phyloP scores from a whole-genome alignment of 2,113 vertebrate genomes.

The Eleginops maclovinus region DNA sequence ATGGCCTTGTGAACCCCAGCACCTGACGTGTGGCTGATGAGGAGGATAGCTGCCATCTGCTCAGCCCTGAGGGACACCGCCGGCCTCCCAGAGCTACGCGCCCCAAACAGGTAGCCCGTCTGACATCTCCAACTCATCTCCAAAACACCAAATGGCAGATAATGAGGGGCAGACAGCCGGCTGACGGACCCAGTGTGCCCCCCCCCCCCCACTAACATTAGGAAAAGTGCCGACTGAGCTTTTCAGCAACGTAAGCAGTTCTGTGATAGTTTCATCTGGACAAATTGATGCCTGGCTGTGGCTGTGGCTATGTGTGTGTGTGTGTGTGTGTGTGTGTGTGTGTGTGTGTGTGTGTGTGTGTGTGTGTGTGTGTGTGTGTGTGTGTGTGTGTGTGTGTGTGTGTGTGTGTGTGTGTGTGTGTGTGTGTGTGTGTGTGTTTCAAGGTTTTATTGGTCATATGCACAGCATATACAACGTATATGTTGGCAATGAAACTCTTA shows the following conservation, averaged over 20 bases:
- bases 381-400: not conserved
- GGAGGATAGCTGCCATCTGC: slow-evolving; percentile 72
- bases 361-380: too few relatives aligned
- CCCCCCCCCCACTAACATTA: not conserved
- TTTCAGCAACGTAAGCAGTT: slow-evolving; percentile 48
- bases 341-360: slow-evolving; percentile 1
- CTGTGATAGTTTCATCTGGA: slow-evolving; percentile 32
- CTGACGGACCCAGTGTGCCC: not conserved
- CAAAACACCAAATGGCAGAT: slow-evolving; percentile 56
- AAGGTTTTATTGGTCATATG: too few relatives aligned
- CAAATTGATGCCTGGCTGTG: not conserved
- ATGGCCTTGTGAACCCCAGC: slow-evolving; percentile 41
- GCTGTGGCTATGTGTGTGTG: not conserved
- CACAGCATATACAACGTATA: too few relatives aligned
- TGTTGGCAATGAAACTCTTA: too few relatives aligned
- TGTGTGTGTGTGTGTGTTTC: not conserved
- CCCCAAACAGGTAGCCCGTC: slow-evolving; percentile 69
- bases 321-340: not conserved
- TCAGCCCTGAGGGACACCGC: slow-evolving; percentile 57
- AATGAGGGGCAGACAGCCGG: slow-evolving; percentile 76
- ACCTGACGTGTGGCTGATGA: slow-evolving; percentile 43
- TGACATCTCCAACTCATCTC: slow-evolving; percentile 74
- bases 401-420: not conserved
- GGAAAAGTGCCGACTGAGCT: slow-evolving; percentile 29
- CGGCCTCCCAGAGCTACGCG: slow-evolving; percentile 59